Base-by-base conservation (phyloP, 2,797 vertebrate species). In the Lacerta agilis region DNA sequence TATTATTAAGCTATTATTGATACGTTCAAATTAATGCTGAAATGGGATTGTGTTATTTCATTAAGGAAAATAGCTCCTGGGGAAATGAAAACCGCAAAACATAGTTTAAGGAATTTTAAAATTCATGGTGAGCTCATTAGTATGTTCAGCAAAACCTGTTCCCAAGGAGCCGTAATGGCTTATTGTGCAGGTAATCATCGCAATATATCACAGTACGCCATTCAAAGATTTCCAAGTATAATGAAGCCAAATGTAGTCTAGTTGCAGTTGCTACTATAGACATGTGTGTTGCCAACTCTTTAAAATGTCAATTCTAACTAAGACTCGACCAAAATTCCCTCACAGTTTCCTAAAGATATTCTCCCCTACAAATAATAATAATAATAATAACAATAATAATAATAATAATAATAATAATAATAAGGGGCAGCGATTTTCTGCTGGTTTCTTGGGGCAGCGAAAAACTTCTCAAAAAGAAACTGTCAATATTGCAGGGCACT, bases 41-140 rank as follows among this genome's bases (percentile, higher is more conserved):
- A 81, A 85, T 81, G 17, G 27, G 83, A 85, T 85, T 79, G 75
- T 89, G 58, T 89, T 66, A 81, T 89, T 89, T 89, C 83, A 87
- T 66, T 82, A 85, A 81, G 69, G 41, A 89, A 85, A 85, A 73
- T 61, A 80, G 78, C 77, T 85, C 77, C 69, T 88, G 83, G 78
- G 83, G 75, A 89, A 85, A 58, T 66, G 86, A 90, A 55, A 94
- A n/a, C 33, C 66, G 89, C 87, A 87, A 91, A 92, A 91, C 87
- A 38, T 67, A 85, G 66, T 81, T 88, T 81, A 66, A 76, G 58
- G 71, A 89, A 67, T 85, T 92, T 67, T 89, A 88, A 94, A 92
- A 87, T 3, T 91, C 79, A 93, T 93, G 18, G 36, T 86, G 81
- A 91, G 86, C 91, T 91, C 86, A 43, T 79, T 91, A 85, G 72